Evolutionary conservation across 2,113 vertebrate species (phyloP).

Genomic region (Chinchilla lanigera): DNA sequence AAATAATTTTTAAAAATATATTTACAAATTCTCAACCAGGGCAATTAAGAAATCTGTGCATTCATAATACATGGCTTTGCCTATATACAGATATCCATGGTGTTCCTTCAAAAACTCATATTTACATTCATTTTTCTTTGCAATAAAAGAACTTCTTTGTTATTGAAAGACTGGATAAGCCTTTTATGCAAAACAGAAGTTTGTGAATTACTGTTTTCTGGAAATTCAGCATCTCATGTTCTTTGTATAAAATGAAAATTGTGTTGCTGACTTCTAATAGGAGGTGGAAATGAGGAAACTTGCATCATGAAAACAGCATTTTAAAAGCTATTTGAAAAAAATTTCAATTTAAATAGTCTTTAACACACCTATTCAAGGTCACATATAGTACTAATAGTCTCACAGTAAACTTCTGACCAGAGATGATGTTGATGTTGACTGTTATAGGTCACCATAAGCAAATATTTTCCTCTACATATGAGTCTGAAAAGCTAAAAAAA

Average conservation of each 20-base stretch:
- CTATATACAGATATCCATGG: not conserved
- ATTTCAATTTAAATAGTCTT: not conserved
- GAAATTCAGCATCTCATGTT: conserved; percentile 43
- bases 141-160: conserved; percentile 39
- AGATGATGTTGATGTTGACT: not conserved
- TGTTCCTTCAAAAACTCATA: not conserved
- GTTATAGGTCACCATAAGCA: not conserved
- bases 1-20: not conserved
- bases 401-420: not conserved
- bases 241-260: conserved; percentile 48
- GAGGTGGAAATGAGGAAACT: not conserved
- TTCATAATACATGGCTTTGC: not conserved
- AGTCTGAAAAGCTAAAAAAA: not conserved
- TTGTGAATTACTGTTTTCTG: conserved; percentile 8
- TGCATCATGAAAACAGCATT: not conserved
- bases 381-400: not conserved
- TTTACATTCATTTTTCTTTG: not conserved
- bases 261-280: not conserved
- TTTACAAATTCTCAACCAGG: not conserved
- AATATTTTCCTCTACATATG: not conserved
- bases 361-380: not conserved
- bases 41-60: not conserved
- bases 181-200: conserved; percentile 38
- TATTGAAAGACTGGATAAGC: not conserved
- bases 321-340: not conserved